Percentiles rank a stretch among this genome's conserved stretches.
These are phyloP conservation scores for Oreochromis grahami DNA, from an alignment of 2,797 vertebrate species.

Conservation along the genomic window DNA sequence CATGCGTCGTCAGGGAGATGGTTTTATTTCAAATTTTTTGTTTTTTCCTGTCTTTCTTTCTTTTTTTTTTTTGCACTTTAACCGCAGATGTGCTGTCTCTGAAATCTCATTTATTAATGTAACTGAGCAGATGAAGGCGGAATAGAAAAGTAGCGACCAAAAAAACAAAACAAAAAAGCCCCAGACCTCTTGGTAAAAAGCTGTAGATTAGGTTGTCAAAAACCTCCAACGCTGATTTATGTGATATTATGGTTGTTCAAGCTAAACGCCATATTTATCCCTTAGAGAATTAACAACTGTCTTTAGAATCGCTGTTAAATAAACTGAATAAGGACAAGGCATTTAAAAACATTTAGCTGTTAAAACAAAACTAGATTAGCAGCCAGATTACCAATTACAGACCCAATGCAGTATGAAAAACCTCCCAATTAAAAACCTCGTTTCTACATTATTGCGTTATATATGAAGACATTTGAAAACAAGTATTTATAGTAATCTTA, in stretches of 20 bases:
- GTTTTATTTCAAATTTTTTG: slow-evolving; percentile 18
- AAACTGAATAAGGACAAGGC: not conserved
- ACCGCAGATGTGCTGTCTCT: slow-evolving; percentile 33
- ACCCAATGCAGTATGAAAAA: not conserved
- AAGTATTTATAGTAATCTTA: not conserved
- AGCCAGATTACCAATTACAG: not conserved
- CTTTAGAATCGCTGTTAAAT: not conserved
- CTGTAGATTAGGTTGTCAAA: slow-evolving; percentile 50
- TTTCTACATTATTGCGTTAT: not conserved
- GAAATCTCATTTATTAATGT: slow-evolving; percentile 68
- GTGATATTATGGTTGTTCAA: slow-evolving; percentile 32
- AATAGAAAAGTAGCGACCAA: not conserved
- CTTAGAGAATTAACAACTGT: slow-evolving; percentile 1
- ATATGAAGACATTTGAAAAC: not conserved
- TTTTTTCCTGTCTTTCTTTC: not conserved
- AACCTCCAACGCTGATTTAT: slow-evolving; percentile 13
- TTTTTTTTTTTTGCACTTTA: not conserved
- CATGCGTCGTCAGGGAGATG: slow-evolving; percentile 30
- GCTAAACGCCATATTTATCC: not conserved
- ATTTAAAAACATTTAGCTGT: slow-evolving; percentile 1
- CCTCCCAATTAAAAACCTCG: not conserved
- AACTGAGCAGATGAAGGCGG: slow-evolving; percentile 42
- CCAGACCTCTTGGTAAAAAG: slow-evolving; percentile 41
- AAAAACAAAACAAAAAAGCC: slow-evolving; percentile 25
- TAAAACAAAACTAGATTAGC: not conserved